These are phyloP conservation scores for Harpagifer antarcticus DNA, from an alignment of 2,797 vertebrate genomes.

Conservation along the genomic window DNA sequence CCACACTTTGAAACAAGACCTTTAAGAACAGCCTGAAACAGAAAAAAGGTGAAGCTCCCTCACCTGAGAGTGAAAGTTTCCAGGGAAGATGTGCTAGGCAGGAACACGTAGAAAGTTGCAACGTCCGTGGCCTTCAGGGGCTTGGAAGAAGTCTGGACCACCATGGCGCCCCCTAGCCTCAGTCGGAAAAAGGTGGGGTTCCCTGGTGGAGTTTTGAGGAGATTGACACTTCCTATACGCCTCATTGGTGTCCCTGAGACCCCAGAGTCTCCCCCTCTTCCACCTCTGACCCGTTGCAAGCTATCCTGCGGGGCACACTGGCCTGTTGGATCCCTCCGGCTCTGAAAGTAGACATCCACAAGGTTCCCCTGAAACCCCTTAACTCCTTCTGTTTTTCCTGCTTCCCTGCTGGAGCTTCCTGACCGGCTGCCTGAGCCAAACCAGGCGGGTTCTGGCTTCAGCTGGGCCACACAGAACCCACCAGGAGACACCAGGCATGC, in stretches of 20 bases:
- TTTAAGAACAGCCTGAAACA: neutral
- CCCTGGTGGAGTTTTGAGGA: constrained; percentile 82
- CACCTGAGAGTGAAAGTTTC: constrained; percentile 93
- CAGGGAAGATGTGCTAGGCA: constrained; percentile 86
- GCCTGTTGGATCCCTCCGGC: constrained; percentile 76
- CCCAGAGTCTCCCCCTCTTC: constrained; percentile 60
- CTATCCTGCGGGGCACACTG: constrained; percentile 86
- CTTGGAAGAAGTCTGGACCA: constrained; percentile 88
- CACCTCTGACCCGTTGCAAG: constrained; percentile 73
- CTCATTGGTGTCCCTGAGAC: constrained; percentile 87
- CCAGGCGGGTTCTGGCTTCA: constrained; percentile 90
- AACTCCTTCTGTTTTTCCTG: constrained; percentile 59
- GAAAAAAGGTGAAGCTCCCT: constrained; percentile 52
- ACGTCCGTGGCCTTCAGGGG: constrained; percentile 86
- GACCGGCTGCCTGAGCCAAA: constrained; percentile 84
- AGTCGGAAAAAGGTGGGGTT: constrained; percentile 88
- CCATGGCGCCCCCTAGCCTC: constrained; percentile 88
- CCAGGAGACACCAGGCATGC: constrained; percentile 87
- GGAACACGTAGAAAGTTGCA: constrained; percentile 90
- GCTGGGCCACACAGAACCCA: constrained; percentile 91
- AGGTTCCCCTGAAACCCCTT: constrained; percentile 83
- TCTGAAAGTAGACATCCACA: constrained; percentile 93
- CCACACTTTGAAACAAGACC: neutral
- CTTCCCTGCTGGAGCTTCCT: constrained; percentile 83
- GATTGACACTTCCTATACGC: constrained; percentile 90